These are phyloP conservation scores for Channallabes apus DNA, from an alignment of 2,797 vertebrate genomes.

Conservation along the genomic window DNA sequence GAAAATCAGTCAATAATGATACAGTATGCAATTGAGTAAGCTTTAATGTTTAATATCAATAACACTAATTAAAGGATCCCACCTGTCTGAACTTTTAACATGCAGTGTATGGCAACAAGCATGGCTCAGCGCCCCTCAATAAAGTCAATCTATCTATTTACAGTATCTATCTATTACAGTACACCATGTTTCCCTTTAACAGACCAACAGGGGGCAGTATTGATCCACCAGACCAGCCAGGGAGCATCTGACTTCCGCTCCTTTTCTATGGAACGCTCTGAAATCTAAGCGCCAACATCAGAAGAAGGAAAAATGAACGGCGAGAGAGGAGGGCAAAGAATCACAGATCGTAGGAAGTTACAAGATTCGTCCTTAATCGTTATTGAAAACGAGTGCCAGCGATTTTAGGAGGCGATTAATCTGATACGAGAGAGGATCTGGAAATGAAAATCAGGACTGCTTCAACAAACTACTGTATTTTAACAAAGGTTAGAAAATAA, in stretches of 20 bases:
- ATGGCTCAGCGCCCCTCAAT: not conserved
- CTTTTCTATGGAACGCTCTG: constrained; percentile 7
- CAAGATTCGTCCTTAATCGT: constrained; percentile 36
- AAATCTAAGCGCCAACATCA: constrained; percentile 57
- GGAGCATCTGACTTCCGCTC: constrained; percentile 6
- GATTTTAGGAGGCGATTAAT: constrained; percentile 37
- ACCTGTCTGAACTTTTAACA: not conserved
- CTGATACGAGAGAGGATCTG: constrained; percentile 58
- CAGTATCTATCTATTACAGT: too few relatives aligned
- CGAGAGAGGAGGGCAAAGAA: constrained; percentile 47
- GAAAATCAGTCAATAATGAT: not conserved
- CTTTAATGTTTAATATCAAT: not conserved
- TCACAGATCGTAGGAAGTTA: constrained; percentile 40
- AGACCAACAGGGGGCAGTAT: constrained; percentile 51
- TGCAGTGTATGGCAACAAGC: not conserved
- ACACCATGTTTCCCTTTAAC: not conserved
- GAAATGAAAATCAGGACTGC: constrained; percentile 42
- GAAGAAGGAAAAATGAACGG: constrained; percentile 44
- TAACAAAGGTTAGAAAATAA: constrained; percentile 37
- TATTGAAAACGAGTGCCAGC: constrained; percentile 43
- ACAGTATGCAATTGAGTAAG: not conserved
- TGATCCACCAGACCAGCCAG: constrained; percentile 16
- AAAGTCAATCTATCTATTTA: too few relatives aligned
- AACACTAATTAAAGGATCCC: not conserved
- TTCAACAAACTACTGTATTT: constrained; percentile 36